Conservation (phyloP, 2,888 invertebrate genomes). For the Thymelicus acteon region DNA sequence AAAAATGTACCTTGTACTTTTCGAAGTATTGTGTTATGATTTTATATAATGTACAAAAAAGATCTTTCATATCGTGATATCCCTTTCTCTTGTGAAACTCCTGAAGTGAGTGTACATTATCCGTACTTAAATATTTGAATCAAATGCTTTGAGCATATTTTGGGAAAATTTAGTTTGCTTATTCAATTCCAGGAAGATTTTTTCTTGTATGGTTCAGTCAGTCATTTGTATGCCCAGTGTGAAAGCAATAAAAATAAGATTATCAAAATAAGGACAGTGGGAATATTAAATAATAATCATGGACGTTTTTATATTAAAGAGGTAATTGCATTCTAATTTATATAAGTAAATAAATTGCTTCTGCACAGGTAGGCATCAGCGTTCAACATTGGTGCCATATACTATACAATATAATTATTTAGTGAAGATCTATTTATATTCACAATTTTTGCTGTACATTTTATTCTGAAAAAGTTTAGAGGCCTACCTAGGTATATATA, state of each 20-base stretch:
- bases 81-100: slow-evolving; percentile 56
- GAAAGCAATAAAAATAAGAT: slow-evolving; percentile 47
- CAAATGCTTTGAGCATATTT: background rate
- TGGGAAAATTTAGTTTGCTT: background rate
- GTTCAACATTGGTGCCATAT: too few species aligned
- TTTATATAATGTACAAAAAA: slow-evolving; percentile 51
- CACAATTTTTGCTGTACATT: too few species aligned
- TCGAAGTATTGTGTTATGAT: too few species aligned
- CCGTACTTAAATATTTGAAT: background rate
- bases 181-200: slow-evolving; percentile 61
- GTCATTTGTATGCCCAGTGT: slow-evolving; percentile 52
- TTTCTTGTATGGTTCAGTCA: slow-evolving; percentile 55
- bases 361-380: too few species aligned
- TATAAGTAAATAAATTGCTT: background rate
- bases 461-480: too few species aligned
- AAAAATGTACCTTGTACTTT: too few species aligned
- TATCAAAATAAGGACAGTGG: slow-evolving; percentile 64
- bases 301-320: slow-evolving; percentile 63
- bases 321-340: slow-evolving; percentile 49
- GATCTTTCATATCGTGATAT: slow-evolving; percentile 52
- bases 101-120: slow-evolving; percentile 49
- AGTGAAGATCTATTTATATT: too few species aligned
- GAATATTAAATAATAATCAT: slow-evolving; percentile 61
- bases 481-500: too few species aligned
- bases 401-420: too few species aligned